phyloP scores from a whole-genome alignment of 2,797 vertebrate species.

The Crenuchus spilurus region DNA sequence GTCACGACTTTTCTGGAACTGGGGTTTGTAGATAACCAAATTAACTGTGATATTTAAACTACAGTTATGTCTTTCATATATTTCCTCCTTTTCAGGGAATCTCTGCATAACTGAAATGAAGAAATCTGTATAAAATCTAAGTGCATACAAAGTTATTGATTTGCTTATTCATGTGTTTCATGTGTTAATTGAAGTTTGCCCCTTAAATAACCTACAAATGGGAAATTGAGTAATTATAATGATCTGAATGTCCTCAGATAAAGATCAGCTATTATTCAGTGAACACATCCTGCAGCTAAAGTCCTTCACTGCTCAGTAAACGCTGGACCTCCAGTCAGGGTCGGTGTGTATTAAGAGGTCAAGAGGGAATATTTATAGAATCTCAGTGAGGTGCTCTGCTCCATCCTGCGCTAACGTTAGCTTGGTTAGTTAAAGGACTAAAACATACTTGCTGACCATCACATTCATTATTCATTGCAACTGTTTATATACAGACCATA shows the following conservation, averaged over 20 bases:
- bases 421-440: constrained; percentile 26
- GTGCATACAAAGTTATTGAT: too few relatives aligned
- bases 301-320: neutral
- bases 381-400: constrained; percentile 33
- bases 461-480: constrained; percentile 50
- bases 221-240: neutral
- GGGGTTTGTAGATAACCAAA: too few relatives aligned
- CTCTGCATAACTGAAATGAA: too few relatives aligned
- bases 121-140: too few relatives aligned
- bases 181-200: neutral
- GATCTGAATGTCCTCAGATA: neutral
- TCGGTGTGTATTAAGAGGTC: constrained; percentile 41
- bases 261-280: neutral
- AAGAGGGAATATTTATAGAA: constrained; percentile 49
- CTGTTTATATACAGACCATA: constrained; percentile 64
- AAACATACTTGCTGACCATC: constrained; percentile 48
- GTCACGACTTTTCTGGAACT: too few relatives aligned
- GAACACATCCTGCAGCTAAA: neutral
- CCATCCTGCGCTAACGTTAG: constrained; percentile 34
- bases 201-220: neutral
- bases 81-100: too few relatives aligned
- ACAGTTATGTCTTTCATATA: too few relatives aligned
- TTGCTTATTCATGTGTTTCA: too few relatives aligned
- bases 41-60: too few relatives aligned
- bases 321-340: constrained; percentile 21